Evolutionary conservation across 1,140 invertebrate species (phyloP).

Genomic region (Aricia agestis): DNA sequence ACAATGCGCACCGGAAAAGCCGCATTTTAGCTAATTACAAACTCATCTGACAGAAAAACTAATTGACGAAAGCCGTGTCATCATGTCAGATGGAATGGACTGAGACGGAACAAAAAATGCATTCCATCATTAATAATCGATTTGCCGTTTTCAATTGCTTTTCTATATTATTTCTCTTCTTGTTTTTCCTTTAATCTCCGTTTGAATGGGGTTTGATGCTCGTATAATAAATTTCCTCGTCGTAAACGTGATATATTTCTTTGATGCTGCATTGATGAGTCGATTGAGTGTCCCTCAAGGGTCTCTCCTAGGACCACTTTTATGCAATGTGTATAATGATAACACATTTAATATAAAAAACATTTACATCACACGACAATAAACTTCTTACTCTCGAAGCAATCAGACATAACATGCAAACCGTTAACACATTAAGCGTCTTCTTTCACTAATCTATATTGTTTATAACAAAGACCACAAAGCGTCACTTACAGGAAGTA

Average conservation of each 20-base stretch:
- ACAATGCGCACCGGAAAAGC: constrained; percentile 57
- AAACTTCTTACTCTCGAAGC: neutral
- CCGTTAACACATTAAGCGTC: neutral
- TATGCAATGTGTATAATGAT: too few species aligned
- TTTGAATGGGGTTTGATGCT: neutral
- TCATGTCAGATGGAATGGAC: constrained; percentile 54
- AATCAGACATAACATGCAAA: neutral
- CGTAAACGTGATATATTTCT: neutral
- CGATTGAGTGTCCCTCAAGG: neutral
- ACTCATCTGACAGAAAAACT: constrained; percentile 56
- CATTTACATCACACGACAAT: too few species aligned
- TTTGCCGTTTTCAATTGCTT: constrained; percentile 30
- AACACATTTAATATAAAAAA: too few species aligned
- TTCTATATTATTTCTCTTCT: constrained; percentile 4
- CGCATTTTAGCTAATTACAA: constrained; percentile 53
- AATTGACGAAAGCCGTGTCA: constrained; percentile 62
- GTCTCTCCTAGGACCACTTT: too few species aligned
- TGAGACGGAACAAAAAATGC: constrained; percentile 40
- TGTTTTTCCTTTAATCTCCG: neutral
- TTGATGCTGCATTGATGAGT: neutral
- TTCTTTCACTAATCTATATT: constrained; percentile 12
- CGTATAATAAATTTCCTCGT: neutral
- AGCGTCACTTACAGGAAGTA: constrained; percentile 29
- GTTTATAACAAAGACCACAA: constrained; percentile 15
- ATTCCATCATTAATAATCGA: constrained; percentile 43